Evolutionary conservation across 2,113 vertebrate genomes (phyloP), one percentile per base, ranked within the genome.

Genomic region (Oxyura jamaicensis): DNA sequence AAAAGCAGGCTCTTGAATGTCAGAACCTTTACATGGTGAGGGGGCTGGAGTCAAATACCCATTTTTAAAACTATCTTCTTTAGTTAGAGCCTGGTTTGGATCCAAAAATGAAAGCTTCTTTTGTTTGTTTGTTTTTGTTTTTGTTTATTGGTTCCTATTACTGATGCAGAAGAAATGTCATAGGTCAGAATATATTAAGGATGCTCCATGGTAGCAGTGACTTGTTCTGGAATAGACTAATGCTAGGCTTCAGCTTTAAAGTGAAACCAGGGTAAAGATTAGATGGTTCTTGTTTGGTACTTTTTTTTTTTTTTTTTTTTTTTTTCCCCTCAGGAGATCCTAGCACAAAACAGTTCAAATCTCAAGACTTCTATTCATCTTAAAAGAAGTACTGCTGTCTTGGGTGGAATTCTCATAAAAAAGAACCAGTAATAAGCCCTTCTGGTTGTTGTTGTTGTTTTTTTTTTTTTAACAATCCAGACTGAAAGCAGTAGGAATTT

Each of bases 221-320:
- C n/a, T 91, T 95, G 63, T 83, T 83, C 25, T n/a, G 59, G 87
- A 90, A 94, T 39, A 90, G 44, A 90, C 55, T 86, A 90, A 74
- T 83, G 67, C n/a, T n/a, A 77, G 20, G 23, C 7, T 85, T 87
- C 36, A 46, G 18, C 66, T 91, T 95, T 62, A 74, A 87, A 87
- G 84, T 55, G 79, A 90, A 88, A 90, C 14, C 14, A 74, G 31
- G 17, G 15, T 53, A 66, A 83, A 90, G 50, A 59, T 80, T 76
- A 77, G 63, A 69, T 52, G 42, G 42, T 48, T 85, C 63, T 77
- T n/a, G 13, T 53, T 62, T 58, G 58, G 41, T 66, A 78, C 26
- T 22, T 58, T 79, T 89, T 35, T 94, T 79, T 20, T 20, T 44
- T 44, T 42, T 46, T 21, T 48, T 19, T 46, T 9, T 48, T 21